Conservation (phyloP, 2,113 vertebrate species). For the Nesoenas mayeri region DNA sequence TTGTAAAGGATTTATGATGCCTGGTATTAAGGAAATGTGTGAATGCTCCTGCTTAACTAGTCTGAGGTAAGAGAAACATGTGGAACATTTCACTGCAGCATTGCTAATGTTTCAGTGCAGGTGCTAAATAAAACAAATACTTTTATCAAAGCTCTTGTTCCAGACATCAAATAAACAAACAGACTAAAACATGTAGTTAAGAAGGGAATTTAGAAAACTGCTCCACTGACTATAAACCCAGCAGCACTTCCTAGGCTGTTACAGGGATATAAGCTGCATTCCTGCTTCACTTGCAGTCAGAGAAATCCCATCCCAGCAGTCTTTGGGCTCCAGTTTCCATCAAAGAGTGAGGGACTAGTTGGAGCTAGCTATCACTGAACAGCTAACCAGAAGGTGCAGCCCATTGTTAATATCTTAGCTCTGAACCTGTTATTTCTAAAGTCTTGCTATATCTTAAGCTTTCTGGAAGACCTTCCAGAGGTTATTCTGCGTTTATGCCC, state of each 20-base stretch:
- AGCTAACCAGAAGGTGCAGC: neutral
- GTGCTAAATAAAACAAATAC: slow-evolving; percentile 69
- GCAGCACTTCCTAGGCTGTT: neutral
- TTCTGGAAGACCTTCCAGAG: neutral
- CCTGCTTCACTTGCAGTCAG: neutral
- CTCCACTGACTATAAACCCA: slow-evolving; percentile 1
- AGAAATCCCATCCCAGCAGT: neutral
- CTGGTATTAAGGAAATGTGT: slow-evolving; percentile 72
- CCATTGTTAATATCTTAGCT: neutral
- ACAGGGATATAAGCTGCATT: neutral
- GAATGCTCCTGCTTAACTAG: slow-evolving; percentile 64
- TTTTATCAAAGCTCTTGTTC: slow-evolving; percentile 50
- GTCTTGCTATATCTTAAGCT: neutral
- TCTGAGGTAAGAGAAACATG: slow-evolving; percentile 72
- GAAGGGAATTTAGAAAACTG: neutral
- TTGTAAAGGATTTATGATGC: slow-evolving; percentile 72
- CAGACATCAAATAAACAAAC: slow-evolving; percentile 59
- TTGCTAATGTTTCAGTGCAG: slow-evolving; percentile 69
- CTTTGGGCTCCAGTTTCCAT: neutral
- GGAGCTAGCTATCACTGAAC: neutral
- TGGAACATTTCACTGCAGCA: slow-evolving; percentile 69
- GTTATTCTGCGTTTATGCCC: neutral
- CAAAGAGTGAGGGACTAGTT: neutral
- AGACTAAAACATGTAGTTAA: neutral
- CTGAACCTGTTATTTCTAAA: neutral